Evolutionary conservation across 2,797 vertebrate species (phyloP).

Genomic region (Parauchenoglanis ngamensis): DNA sequence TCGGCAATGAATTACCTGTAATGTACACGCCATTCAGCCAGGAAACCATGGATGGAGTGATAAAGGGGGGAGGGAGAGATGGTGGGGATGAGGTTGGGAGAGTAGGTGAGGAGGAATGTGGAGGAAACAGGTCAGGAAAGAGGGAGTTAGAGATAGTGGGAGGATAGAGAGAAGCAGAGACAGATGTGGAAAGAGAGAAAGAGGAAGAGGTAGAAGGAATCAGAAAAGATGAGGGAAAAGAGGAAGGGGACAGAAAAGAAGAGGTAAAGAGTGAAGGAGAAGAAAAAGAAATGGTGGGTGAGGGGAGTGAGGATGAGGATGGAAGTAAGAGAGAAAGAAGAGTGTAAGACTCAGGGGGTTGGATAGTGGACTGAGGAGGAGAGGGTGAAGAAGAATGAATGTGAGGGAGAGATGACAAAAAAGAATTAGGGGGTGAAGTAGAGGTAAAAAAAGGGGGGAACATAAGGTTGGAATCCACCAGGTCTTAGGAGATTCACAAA

Average conservation of each 20-base stretch:
- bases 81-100: constrained; percentile 27
- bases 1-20: constrained; percentile 74
- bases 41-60: constrained; percentile 70
- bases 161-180: constrained; percentile 19
- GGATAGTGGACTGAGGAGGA: constrained; percentile 36
- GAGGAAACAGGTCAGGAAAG: constrained; percentile 40
- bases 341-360: neutral
- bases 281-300: constrained; percentile 47
- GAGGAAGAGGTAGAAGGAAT: constrained; percentile 4
- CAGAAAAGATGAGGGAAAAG: neutral
- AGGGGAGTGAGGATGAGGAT: constrained; percentile 36
- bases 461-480: constrained; percentile 24
- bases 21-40: constrained; percentile 74
- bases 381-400: constrained; percentile 48
- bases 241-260: neutral
- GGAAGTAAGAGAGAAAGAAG: constrained; percentile 12
- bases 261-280: neutral
- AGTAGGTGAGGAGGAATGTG: constrained; percentile 30
- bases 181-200: neutral
- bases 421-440: constrained; percentile 17
- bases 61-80: constrained; percentile 14
- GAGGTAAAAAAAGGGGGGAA: neutral
- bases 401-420: constrained; percentile 31
- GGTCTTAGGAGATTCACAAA: constrained; percentile 41
- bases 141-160: constrained; percentile 36